Base-by-base conservation (phyloP, 37 sponge, comb jelly and placozoan genomes). In the Spongilla lacustris region DNA sequence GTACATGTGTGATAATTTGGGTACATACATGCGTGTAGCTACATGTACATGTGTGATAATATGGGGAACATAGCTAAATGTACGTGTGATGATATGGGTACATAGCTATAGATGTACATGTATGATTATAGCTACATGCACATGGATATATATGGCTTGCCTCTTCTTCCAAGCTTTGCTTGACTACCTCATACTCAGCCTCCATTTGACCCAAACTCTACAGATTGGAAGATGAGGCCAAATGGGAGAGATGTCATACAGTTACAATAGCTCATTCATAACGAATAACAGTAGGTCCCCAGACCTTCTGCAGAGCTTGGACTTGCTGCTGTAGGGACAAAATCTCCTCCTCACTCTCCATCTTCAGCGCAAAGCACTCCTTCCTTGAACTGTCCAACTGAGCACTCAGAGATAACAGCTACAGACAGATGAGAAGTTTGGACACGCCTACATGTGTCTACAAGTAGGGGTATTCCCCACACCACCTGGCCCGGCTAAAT, bases 221-320 rank as follows among this genome's bases (percentile, higher is more conserved):
- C n/a, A n/a, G n/a, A 46, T 5, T 35, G 69, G 38, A 11, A 2
- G 8, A 81, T 25, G 36, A 22, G 4, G 4, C 26, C 36, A 6
- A 33, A 50, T 37, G 8, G 46, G 8, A 46, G 46, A 46, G 8
- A 46, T 10, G 46, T 4, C 8, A 46, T 46, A 46, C 4, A 46
- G 46, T 46, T 46, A 8, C 8, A 46, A 46, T 4, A 8, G 46
- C 46, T 46, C 8, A 10, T 46, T 46, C 46, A 46, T 46, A 46
- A 10, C 46, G 8, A 8, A 4, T 35, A 28, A 46, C 8, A 10
- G 46, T 46, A 46, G 46, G 66, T 67, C 13, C 68, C 38, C 82
- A 49, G 58, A 93, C 94, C 87, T 84, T 89, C 81, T 84, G 94
- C 36, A 87, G 49, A 9, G 76, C 72, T 8, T 81, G 73, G 22